Conservation (phyloP, 2,797 vertebrate genomes). For the Danio choprae region DNA sequence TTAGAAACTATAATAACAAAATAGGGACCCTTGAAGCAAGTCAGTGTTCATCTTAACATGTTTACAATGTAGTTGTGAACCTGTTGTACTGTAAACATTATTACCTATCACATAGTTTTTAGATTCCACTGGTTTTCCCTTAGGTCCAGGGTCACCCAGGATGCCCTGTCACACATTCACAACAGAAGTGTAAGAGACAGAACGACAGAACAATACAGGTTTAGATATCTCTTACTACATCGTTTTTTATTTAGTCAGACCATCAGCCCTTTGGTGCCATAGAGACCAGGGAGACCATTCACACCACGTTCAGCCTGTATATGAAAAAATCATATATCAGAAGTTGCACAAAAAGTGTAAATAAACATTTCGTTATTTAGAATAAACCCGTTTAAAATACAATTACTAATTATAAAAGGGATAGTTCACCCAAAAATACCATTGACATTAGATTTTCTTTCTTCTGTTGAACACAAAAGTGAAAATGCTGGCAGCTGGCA, state of each 20-base stretch:
- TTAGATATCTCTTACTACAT: not conserved
- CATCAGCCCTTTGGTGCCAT: constrained; percentile 44
- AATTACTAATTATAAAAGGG: too few relatives aligned
- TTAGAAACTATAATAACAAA: too few relatives aligned
- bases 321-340: not conserved
- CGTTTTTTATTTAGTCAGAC: not conserved
- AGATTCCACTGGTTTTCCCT: not conserved
- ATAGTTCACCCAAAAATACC: too few relatives aligned
- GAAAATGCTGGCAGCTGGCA: too few relatives aligned
- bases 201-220: not conserved
- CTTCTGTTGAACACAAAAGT: too few relatives aligned
- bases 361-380: not conserved
- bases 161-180: constrained; percentile 33
- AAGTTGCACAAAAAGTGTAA: not conserved
- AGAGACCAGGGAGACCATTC: constrained; percentile 44
- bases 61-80: not conserved
- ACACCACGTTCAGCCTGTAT: constrained; percentile 42
- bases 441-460: too few relatives aligned
- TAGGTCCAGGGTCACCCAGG: constrained; percentile 26
- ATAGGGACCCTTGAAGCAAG: not conserved
- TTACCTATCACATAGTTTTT: not conserved
- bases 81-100: not conserved
- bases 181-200: not conserved
- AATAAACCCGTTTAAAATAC: too few relatives aligned
- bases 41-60: not conserved